These are phyloP conservation scores for Chymomyza procnemis DNA, from an alignment of 2,888 invertebrate genomes.

Conservation along the genomic window DNA sequence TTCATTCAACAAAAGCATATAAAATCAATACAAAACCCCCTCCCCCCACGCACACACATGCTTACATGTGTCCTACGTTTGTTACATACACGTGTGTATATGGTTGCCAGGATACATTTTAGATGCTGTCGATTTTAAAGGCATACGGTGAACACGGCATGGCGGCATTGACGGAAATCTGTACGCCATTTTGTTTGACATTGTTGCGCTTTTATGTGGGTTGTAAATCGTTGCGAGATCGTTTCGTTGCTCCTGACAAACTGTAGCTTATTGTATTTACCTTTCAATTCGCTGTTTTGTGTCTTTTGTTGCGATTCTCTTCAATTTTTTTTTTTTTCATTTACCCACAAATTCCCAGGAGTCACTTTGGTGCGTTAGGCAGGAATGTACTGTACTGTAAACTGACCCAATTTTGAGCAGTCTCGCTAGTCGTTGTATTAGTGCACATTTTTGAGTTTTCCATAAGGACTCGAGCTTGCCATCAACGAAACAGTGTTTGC, in stretches of 20 bases:
- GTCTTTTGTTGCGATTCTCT: not conserved
- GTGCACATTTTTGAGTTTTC: slow-evolving; percentile 41
- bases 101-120: not conserved
- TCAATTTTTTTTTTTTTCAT: not conserved
- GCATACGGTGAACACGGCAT: not conserved
- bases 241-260: not conserved
- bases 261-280: not conserved
- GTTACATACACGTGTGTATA: not conserved
- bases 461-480: too few relatives aligned
- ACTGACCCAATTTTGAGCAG: slow-evolving; percentile 57
- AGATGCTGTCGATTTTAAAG: not conserved
- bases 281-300: not conserved
- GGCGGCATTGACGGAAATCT: not conserved
- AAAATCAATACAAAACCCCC: slow-evolving; percentile 38
- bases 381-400: slow-evolving; percentile 52
- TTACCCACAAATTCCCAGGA: not conserved
- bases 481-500: too few relatives aligned
- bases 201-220: not conserved
- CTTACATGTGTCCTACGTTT: not conserved
- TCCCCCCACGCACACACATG: slow-evolving; percentile 13
- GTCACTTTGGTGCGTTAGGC: slow-evolving; percentile 5
- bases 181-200: not conserved
- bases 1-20: slow-evolving; percentile 47
- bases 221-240: not conserved
- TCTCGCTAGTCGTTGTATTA: too few relatives aligned